Evolutionary conservation across 2,888 invertebrate species (phyloP).

Genomic region (Diarsia brunnea): DNA sequence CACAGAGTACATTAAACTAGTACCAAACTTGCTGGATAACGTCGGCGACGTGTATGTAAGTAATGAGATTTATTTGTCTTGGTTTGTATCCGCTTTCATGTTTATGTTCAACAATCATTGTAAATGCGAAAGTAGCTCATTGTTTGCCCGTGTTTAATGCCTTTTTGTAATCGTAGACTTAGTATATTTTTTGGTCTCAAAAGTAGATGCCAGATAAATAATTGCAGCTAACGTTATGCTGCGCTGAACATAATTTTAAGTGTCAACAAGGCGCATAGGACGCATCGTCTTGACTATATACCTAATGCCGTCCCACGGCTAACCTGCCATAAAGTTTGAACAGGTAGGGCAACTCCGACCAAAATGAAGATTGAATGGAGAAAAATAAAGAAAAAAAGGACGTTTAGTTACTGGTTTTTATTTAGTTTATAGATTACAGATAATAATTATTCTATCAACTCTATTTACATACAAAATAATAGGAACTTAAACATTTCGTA

Average conservation of each 20-base stretch:
- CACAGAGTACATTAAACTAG: too few species aligned
- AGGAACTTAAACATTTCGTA: conserved; percentile 75
- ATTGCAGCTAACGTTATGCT: too few species aligned
- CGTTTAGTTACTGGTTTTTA: conserved; percentile 1
- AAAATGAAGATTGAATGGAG: neutral
- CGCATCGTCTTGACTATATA: too few species aligned
- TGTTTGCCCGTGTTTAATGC: neutral
- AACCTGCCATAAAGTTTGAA: too few species aligned
- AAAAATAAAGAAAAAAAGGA: conserved; percentile 15
- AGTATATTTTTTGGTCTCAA: too few species aligned
- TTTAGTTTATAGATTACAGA: conserved; percentile 28
- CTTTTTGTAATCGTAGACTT: too few species aligned
- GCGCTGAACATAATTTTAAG: too few species aligned
- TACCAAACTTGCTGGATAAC: neutral
- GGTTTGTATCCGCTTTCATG: neutral
- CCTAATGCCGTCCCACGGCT: too few species aligned
- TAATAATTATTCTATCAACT: conserved; percentile 57
- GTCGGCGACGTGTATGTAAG: neutral
- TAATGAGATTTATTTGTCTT: neutral
- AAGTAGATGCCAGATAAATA: too few species aligned
- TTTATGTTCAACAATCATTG: too few species aligned
- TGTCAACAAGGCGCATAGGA: too few species aligned
- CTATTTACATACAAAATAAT: conserved; percentile 75
- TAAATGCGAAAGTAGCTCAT: neutral
- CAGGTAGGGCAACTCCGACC: neutral